Conservation (phyloP, 2,888 invertebrate genomes). For the Tetanocera ferruginea region DNA sequence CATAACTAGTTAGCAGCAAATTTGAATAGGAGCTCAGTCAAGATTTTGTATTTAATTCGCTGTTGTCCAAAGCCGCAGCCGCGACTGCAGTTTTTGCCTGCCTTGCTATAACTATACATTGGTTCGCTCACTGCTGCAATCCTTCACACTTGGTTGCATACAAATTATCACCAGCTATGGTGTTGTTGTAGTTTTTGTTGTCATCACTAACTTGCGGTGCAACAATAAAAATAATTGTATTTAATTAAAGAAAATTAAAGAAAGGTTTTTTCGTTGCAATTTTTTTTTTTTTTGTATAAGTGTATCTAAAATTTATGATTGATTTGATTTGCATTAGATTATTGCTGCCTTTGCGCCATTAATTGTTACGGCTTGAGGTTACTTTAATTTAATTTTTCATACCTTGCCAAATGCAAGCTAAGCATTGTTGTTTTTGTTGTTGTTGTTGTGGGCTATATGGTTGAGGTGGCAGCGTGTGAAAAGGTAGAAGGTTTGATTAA, state of each 20-base stretch:
- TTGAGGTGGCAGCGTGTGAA: conserved; percentile 38
- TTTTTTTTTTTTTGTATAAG: conserved; percentile 21
- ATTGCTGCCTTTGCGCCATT: background rate
- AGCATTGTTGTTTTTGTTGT: background rate
- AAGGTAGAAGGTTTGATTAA: background rate
- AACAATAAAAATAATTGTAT: conserved; percentile 58
- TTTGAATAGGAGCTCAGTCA: conserved; percentile 1
- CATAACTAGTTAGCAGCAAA: background rate
- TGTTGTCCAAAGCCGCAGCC: conserved; percentile 19
- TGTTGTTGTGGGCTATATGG: background rate
- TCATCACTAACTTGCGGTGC: conserved; percentile 38
- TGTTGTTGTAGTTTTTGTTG: conserved; percentile 37
- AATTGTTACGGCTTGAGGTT: conserved; percentile 11
- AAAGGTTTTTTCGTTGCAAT: conserved; percentile 19
- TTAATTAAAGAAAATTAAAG: conserved; percentile 63
- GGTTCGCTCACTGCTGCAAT: conserved; percentile 50
- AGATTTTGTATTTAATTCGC: conserved; percentile 20
- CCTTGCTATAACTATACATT: background rate
- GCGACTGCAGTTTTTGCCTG: background rate
- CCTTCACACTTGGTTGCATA: conserved; percentile 68
- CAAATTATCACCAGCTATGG: conserved; percentile 48
- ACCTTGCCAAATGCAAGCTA: background rate
- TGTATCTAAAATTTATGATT: conserved; percentile 20
- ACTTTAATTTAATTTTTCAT: conserved; percentile 14
- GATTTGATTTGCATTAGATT: conserved; percentile 29